phyloP scores from a whole-genome alignment of 2,113 vertebrate genomes.

The Poicephalus gulielmi region DNA sequence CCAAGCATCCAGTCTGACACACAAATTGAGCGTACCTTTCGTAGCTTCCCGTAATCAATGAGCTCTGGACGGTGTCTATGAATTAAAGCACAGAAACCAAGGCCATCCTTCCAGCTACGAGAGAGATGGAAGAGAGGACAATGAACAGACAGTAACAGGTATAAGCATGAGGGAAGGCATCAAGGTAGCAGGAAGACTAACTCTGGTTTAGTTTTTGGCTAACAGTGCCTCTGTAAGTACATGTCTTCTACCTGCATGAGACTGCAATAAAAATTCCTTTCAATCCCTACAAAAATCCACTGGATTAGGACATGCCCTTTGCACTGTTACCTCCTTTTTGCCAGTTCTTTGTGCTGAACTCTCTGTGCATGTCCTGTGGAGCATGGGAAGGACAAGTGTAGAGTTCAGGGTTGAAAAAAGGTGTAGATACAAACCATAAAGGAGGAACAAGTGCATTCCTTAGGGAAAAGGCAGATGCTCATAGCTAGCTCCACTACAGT shows the following conservation, averaged over 20 bases:
- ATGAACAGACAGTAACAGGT: not conserved
- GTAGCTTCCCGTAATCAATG: constrained; percentile 95
- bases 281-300: not conserved
- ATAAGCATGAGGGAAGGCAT: not conserved
- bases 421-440: not conserved
- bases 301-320: not conserved
- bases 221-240: not conserved
- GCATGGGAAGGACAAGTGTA: not conserved
- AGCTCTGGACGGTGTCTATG: constrained; percentile 98
- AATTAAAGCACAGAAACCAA: constrained; percentile 98
- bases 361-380: not conserved
- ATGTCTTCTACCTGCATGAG: not conserved
- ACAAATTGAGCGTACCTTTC: constrained; percentile 82
- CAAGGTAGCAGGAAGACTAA: not conserved
- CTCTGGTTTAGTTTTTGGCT: not conserved
- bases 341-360: not conserved
- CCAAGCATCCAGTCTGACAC: not conserved
- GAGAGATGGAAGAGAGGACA: not conserved
- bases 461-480: not conserved
- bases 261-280: not conserved
- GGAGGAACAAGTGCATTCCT: not conserved
- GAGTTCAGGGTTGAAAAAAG: not conserved
- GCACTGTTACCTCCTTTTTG: not conserved
- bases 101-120: constrained; percentile 94
- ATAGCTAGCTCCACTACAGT: not conserved